phyloP scores from a whole-genome alignment of 2,797 vertebrate species.

The Oreochromis grahami region DNA sequence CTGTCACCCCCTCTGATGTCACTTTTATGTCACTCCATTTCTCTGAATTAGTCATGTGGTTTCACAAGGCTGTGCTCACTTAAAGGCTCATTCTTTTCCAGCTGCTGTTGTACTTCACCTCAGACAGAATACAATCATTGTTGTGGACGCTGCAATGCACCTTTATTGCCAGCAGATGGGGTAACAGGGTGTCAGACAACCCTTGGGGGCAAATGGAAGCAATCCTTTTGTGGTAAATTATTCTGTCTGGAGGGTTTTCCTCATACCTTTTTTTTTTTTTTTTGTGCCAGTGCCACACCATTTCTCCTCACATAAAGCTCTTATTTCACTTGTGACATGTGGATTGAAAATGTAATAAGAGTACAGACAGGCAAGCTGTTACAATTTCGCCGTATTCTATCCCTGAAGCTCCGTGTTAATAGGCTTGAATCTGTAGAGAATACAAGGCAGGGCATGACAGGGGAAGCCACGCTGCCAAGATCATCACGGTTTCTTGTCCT shows the following conservation, averaged over 20 bases:
- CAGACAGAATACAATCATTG: conserved; percentile 11
- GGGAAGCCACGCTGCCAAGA: conserved; percentile 29
- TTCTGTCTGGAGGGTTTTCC: conserved; percentile 25
- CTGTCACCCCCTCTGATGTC: conserved; percentile 48
- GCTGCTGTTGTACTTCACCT: conserved; percentile 33
- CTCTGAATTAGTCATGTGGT: conserved; percentile 48
- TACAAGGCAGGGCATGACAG: conserved; percentile 38
- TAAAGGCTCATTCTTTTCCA: conserved; percentile 43
- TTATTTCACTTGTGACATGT: not conserved
- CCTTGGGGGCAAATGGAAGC: not conserved
- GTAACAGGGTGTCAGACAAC: not conserved
- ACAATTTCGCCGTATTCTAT: conserved; percentile 20
- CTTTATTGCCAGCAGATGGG: conserved; percentile 50
- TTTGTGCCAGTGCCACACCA: not conserved
- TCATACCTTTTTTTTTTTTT: conserved; percentile 4
- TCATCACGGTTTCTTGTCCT: conserved; percentile 48
- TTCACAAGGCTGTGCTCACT: conserved; percentile 32
- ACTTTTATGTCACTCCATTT: conserved; percentile 44
- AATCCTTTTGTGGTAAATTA: conserved; percentile 9
- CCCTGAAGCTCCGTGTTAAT: conserved; percentile 55
- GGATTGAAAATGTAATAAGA: conserved; percentile 30
- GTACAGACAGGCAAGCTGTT: conserved; percentile 9
- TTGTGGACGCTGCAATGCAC: conserved; percentile 14
- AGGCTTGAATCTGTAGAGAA: conserved; percentile 54
- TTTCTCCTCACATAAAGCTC: not conserved